These are phyloP conservation scores for Antrozous pallidus DNA, from an alignment of 2,797 vertebrate genomes.

Conservation along the genomic window DNA sequence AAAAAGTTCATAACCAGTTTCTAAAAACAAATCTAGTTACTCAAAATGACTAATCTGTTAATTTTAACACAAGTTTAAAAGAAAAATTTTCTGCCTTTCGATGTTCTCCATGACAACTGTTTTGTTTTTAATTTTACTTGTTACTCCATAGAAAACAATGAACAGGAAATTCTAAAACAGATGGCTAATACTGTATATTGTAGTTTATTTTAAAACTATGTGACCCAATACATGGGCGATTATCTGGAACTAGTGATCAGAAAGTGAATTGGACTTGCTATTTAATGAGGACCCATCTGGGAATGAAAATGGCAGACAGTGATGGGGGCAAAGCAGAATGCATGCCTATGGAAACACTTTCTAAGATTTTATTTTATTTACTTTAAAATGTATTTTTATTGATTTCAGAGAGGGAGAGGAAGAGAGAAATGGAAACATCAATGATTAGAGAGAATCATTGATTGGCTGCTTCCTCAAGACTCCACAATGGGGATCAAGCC, in stretches of 20 bases:
- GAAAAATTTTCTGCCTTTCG: neutral
- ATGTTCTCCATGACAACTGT: neutral
- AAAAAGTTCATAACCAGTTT: neutral
- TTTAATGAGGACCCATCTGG: neutral
- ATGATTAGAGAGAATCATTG: too few species aligned
- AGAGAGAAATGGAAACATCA: too few species aligned
- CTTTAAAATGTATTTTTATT: too few species aligned
- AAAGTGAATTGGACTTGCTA: neutral
- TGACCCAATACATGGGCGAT: neutral
- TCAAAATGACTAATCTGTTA: neutral
- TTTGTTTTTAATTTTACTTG: conserved; percentile 32
- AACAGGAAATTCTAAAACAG: conserved; percentile 33
- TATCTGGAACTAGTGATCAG: neutral
- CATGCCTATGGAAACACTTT: neutral
- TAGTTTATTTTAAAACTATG: conserved; percentile 8
- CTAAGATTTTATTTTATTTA: neutral
- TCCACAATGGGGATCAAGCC: too few species aligned
- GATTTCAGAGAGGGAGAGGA: too few species aligned
- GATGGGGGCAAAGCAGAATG: neutral
- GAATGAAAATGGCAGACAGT: neutral
- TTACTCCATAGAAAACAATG: neutral
- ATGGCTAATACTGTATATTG: conserved; percentile 8
- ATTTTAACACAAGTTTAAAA: neutral
- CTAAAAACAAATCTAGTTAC: neutral
- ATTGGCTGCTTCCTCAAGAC: too few species aligned